Evolutionary conservation across 2,888 invertebrate genomes (phyloP), one percentile per base, ranked within the genome.

Genomic region (Lasioglossum malachurum): DNA sequence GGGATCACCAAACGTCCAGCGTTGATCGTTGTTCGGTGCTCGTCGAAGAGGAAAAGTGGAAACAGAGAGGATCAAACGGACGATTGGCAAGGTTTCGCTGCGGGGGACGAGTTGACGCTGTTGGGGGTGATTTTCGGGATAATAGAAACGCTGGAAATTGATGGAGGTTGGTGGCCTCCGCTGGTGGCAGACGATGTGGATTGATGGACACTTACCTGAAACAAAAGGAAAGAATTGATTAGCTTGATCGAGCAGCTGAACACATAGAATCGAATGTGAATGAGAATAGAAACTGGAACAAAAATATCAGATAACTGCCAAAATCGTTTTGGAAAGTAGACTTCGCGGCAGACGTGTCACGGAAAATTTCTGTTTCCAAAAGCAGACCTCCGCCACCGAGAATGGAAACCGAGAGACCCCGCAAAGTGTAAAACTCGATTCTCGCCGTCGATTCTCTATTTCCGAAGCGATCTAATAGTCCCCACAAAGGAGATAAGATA

Each of bases 171-270:
- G 5, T 27, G 23, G 27, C 74, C 41, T 31, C 19, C 31, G 67
- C 19, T 7, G 8, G 27, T 19, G 35, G 19, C 14, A 7, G 27
- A 1, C 35, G 53, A 73, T 5, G 41, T 0, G 35, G 41, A 23
- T 4, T 27, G 16, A 19, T 31, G 27, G 27, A 83, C 71, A 71
- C 84, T 84, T 82, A 84, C 84, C 84, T 84, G 84, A 35, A 84
- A 84, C 78, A 83, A 69, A 74, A 41, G 46, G 23, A 49, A 71
- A 78, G 0, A 5, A 23, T 38, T 57, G n/a, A 10, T 69, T 79
- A 74, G 31, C 31, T 67, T 35, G 19, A 19, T 67, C 31, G 35
- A 31, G 16, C 31, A 4, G 31, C 27, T 16, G 16, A 44, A 14
- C 14, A 44, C 44, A 14, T 2, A 8, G 49, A 23, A 53, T 53